Conservation (phyloP, 2,113 vertebrate species). For the Nibea coibor region DNA sequence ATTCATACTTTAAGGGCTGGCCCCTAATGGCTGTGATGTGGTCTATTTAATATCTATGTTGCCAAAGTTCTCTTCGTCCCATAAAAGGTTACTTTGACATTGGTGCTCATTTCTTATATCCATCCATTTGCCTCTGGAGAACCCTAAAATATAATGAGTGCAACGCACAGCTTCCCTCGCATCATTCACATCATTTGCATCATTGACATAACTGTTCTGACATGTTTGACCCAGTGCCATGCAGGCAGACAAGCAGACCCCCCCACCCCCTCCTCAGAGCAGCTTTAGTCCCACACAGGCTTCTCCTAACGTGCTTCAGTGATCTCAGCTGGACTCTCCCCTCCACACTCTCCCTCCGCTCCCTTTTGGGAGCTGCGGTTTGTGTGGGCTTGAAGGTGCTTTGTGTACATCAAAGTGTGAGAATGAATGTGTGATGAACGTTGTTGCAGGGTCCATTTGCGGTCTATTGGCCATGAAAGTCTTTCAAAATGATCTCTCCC, state of each 20-base stretch:
- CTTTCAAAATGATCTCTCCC: conserved; percentile 35
- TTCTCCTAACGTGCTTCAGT: conserved; percentile 49
- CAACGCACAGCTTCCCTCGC: conserved; percentile 5
- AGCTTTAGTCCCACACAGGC: conserved; percentile 23
- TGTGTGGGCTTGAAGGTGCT: conserved; percentile 30
- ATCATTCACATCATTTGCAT: conserved; percentile 19
- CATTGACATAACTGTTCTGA: conserved; percentile 56
- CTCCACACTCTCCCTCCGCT: too few relatives aligned
- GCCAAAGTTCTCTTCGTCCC: conserved; percentile 1
- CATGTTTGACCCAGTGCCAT: conserved; percentile 62
- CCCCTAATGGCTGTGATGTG: background rate
- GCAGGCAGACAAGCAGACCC: conserved; percentile 33
- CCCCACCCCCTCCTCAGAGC: conserved; percentile 34
- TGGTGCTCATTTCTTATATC: background rate
- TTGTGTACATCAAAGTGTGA: background rate
- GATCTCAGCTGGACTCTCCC: conserved; percentile 25
- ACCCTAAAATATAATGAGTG: conserved; percentile 3
- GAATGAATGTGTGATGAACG: conserved; percentile 15
- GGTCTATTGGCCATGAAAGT: conserved; percentile 25
- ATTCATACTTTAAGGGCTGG: background rate
- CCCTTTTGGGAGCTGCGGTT: background rate
- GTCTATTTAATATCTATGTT: background rate
- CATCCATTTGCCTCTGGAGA: background rate
- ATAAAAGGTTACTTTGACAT: background rate
- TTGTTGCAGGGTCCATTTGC: conserved; percentile 4